Evolutionary conservation across 2,113 vertebrate species (phyloP).

Genomic region (Erythrocercus mccallii): DNA sequence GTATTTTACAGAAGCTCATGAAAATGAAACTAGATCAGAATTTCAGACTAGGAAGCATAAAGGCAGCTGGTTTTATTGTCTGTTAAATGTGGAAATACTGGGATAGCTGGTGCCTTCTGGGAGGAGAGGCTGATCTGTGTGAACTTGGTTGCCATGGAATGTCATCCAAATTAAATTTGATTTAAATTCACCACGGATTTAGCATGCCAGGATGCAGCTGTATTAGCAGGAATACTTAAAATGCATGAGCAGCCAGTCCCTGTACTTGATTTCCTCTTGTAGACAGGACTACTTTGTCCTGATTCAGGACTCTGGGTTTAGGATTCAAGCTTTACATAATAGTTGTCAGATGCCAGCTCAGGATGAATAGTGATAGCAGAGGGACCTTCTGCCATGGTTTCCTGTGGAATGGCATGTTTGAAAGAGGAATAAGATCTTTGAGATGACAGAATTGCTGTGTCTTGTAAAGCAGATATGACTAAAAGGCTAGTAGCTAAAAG

Average conservation of each 20-base stretch:
- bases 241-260: neutral
- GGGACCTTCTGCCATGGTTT: neutral
- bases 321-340: neutral
- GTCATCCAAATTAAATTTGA: neutral
- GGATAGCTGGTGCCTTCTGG: neutral
- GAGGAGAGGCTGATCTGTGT: neutral
- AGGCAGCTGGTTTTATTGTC: neutral
- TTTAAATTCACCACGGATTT: neutral
- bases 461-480: neutral
- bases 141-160: neutral
- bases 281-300: neutral
- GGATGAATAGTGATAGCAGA: neutral
- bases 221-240: neutral
- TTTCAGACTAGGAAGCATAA: neutral
- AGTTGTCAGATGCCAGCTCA: neutral
- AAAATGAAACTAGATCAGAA: neutral
- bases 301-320: neutral
- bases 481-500: neutral
- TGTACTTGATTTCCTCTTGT: neutral
- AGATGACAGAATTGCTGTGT: neutral
- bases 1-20: neutral
- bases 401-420: neutral
- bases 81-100: neutral
- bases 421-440: neutral
- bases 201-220: neutral